Percentiles rank a stretch among this genome's conserved stretches.
Conservation (phyloP, 1,140 invertebrate species). For the Melitaea cinxia region DNA sequence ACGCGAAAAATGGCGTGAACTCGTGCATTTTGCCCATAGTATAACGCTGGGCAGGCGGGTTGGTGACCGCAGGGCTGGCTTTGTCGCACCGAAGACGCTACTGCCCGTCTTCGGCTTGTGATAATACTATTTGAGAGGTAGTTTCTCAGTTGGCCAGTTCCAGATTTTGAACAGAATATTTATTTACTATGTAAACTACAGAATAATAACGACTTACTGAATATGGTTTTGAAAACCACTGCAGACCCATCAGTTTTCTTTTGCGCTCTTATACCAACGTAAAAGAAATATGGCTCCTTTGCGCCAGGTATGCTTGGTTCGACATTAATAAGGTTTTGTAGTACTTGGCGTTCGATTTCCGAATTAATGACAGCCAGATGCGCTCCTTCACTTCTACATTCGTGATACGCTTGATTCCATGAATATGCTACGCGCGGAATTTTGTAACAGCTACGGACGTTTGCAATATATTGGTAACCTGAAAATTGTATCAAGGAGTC, state of each 20-base stretch:
- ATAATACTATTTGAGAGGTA: too few species aligned
- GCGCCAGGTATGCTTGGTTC: not conserved
- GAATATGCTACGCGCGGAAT: slow-evolving; percentile 41
- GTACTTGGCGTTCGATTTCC: slow-evolving; percentile 42
- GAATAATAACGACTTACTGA: slow-evolving; percentile 49
- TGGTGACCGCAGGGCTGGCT: too few species aligned
- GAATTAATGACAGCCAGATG: slow-evolving; percentile 69
- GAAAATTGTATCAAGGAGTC: too few species aligned
- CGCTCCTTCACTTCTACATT: slow-evolving; percentile 52
- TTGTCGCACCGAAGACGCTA: too few species aligned
- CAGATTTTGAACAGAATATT: too few species aligned
- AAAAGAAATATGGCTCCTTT: slow-evolving; percentile 39
- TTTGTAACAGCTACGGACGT: slow-evolving; percentile 59
- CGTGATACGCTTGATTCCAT: slow-evolving; percentile 59
- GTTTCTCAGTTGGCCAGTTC: too few species aligned
- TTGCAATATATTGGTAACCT: slow-evolving; percentile 50
- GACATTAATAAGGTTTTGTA: slow-evolving; percentile 40
- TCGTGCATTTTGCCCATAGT: too few species aligned
- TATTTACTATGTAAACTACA: too few species aligned
- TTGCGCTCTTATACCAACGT: slow-evolving; percentile 51
- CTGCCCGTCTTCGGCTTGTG: too few species aligned
- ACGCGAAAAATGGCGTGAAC: too few species aligned
- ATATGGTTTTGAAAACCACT: slow-evolving; percentile 56
- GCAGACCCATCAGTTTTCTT: slow-evolving; percentile 28
- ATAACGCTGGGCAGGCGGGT: too few species aligned